Conservation (phyloP, 2,113 vertebrate genomes). For the Poeciliopsis turrubarensis region DNA sequence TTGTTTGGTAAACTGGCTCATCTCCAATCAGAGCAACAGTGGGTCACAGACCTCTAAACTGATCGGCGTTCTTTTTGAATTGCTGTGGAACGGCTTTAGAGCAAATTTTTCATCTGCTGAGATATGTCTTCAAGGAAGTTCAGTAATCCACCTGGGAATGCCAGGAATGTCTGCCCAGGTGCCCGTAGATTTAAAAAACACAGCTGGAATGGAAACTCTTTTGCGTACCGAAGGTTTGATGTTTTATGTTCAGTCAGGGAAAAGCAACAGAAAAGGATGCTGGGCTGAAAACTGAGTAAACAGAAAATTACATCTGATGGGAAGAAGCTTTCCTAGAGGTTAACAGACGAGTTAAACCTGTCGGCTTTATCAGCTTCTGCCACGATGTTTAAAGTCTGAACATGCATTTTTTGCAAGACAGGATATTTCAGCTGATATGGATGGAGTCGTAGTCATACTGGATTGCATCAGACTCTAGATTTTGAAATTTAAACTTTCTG, state of each 20-base stretch:
- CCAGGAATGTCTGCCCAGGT: slow-evolving; percentile 65
- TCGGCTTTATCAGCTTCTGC: background rate
- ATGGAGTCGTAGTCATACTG: background rate
- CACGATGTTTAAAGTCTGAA: slow-evolving; percentile 25
- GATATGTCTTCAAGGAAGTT: slow-evolving; percentile 31
- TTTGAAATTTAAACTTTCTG: slow-evolving; percentile 36
- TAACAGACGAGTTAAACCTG: background rate
- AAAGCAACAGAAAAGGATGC: slow-evolving; percentile 32
- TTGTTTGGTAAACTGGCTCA: too few relatives aligned
- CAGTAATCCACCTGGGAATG: slow-evolving; percentile 47
- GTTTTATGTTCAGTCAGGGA: slow-evolving; percentile 38
- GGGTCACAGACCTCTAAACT: too few relatives aligned
- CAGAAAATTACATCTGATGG: slow-evolving; percentile 35
- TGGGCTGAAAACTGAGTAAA: slow-evolving; percentile 23
- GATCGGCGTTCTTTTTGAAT: background rate
- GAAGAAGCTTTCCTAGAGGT: background rate
- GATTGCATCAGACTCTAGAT: slow-evolving; percentile 48
- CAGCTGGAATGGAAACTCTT: slow-evolving; percentile 26
- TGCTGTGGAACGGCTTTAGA: background rate
- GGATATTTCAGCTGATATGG: slow-evolving; percentile 38
- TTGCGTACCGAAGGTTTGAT: slow-evolving; percentile 44
- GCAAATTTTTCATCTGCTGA: background rate
- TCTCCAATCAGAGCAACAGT: too few relatives aligned
- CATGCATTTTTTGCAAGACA: slow-evolving; percentile 18
- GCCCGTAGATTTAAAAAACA: slow-evolving; percentile 38